Conservation (phyloP, 2,797 vertebrate genomes). For the Anguilla megastoma region DNA sequence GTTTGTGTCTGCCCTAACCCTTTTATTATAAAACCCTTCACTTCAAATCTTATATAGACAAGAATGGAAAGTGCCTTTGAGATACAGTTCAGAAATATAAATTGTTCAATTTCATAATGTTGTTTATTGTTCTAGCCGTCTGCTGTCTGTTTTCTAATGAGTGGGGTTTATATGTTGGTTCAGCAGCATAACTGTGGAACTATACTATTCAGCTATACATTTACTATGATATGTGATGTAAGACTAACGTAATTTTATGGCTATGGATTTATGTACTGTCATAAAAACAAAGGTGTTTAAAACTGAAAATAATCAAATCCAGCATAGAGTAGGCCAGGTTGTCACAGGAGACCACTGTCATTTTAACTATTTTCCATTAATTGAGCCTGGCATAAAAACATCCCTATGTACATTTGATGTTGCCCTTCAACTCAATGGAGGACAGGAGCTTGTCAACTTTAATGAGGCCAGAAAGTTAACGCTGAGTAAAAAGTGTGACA, state of each 20-base stretch:
- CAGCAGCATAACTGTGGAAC: background rate
- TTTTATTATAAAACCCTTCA: background rate
- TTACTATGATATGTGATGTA: background rate
- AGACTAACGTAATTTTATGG: background rate
- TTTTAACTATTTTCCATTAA: background rate
- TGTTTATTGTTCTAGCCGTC: background rate
- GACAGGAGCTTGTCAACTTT: background rate
- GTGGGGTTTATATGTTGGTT: too few relatives aligned
- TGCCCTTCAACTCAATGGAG: background rate
- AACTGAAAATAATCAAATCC: background rate
- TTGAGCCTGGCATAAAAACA: background rate
- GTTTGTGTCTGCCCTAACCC: too few relatives aligned
- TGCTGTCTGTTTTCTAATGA: background rate
- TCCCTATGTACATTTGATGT: background rate
- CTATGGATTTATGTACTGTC: background rate
- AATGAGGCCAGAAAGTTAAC: slow-evolving; percentile 15
- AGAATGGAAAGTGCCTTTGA: background rate
- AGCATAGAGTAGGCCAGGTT: background rate
- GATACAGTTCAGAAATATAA: background rate
- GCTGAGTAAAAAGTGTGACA: slow-evolving; percentile 3
- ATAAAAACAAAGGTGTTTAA: background rate
- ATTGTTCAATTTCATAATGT: background rate
- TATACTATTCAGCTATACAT: background rate
- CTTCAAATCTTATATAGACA: background rate
- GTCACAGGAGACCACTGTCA: background rate